These are phyloP conservation scores for Ctenosaura bakeri DNA, from an alignment of 2,797 vertebrate species.

Conservation along the genomic window DNA sequence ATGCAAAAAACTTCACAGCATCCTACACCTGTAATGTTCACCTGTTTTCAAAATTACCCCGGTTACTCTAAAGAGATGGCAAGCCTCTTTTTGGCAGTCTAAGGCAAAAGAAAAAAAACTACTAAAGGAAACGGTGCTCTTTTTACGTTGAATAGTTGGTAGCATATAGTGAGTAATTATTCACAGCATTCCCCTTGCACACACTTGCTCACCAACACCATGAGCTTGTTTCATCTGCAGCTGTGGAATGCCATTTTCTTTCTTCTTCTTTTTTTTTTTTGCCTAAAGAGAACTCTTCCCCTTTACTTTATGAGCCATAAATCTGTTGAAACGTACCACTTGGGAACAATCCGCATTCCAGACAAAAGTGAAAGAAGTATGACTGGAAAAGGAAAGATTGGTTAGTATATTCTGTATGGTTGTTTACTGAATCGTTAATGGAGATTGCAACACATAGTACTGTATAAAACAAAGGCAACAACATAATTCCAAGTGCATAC, in stretches of 20 bases:
- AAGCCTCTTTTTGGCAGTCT: background rate
- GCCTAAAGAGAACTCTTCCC: slow-evolving; percentile 22
- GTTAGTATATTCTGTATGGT: slow-evolving; percentile 15
- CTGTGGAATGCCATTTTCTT: slow-evolving; percentile 32
- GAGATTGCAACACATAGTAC: background rate
- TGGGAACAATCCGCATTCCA: background rate
- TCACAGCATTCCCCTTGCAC: slow-evolving; percentile 10
- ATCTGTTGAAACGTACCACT: slow-evolving; percentile 27
- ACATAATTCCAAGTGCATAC: background rate
- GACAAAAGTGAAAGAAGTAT: rapidly evolving
- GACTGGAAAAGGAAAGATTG: background rate
- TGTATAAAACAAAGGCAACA: slow-evolving; percentile 1
- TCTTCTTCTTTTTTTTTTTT: background rate
- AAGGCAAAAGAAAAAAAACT: background rate
- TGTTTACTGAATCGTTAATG: background rate
- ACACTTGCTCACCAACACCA: background rate
- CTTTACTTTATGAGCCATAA: slow-evolving; percentile 8
- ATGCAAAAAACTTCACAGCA: background rate
- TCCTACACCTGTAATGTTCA: background rate
- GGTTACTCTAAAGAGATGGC: background rate
- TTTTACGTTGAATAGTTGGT: background rate
- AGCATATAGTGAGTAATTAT: slow-evolving; percentile 26
- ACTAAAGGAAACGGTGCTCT: too few relatives aligned
- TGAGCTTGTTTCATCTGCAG: slow-evolving; percentile 37
- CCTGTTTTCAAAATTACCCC: background rate